Evolutionary conservation across 2,113 vertebrate species (phyloP), one percentile per base, ranked within the genome.

Genomic region (Electrona antarctica): DNA sequence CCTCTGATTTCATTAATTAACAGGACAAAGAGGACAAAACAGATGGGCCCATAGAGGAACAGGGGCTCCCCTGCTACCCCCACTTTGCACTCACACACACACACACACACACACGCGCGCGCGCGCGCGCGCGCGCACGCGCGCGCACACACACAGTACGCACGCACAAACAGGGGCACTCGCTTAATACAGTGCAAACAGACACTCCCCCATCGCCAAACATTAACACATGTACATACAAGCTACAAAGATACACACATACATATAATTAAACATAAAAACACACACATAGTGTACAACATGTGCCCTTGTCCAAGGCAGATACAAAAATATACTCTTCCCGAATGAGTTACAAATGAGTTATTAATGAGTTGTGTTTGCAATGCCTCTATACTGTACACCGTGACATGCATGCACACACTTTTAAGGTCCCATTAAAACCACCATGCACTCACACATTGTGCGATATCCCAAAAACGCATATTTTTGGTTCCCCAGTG

Each of bases 1-100:
- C 86, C 87, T 89, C 90, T 90, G 86, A 89, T 92, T 91, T 88
- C 90, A 92, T 92, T 93, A 91, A 93, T 93, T 92, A 92, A 91
- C 90, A 89, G 89, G 91, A 93, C 90, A 91, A 92, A 91, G 88
- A 89, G 85, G 82, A 89, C 88, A 90, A 93, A 92, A 92, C 91
- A 93, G 92, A 92, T 93, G 92, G 90, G 88, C 85, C 83, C 62
- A 63, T 84, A 82, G 86, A 91, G 87, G 86, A 87, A 82, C 83
- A 71, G 75, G 85, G 85, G 84, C 85, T 87, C 87, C 76, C 13
- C 64, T 76, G 75, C 76, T 75, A 81, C 87, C 79, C 84, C 77
- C 86, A 41, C 33, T 41, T 41, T 41, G 33, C 33, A 51, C 54
- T 45, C 48, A 62, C 73, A 52, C 62, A 50, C 58, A 28, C 49